Evolutionary conservation across 2,797 vertebrate species (phyloP), one percentile per base, ranked within the genome.

Genomic region (Ambastaia sidthimunki): DNA sequence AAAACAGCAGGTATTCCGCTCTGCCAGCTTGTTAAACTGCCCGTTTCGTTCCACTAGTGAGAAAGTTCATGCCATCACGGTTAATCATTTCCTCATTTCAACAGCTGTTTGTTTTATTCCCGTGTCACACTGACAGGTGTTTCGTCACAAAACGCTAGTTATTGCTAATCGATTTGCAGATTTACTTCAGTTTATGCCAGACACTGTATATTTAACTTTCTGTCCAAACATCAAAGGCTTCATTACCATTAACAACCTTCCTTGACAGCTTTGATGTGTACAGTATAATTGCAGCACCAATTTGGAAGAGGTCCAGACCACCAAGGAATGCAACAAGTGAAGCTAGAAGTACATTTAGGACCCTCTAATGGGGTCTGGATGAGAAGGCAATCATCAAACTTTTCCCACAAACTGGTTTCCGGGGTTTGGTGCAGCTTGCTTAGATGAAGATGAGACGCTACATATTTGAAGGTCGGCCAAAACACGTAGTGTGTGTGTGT

Each of bases 251-350:
- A 86, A 88, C 80, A 79, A 34, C 60, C 71, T 88, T 79, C 10
- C 82, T 86, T 89, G 65, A 86, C 83, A 86, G 83, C 86, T 48
- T 50, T 69, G 71, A 71, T 73, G 80, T 65, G 67, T 88, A 92
- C 92, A 91, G 85, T 75, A 63, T 88, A 88, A 91, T 89, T 91
- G 83, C 72, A 69, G 80, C 62, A 28, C 71, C 66, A 31, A 82
- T 72, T 60, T 84, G 83, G 80, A 84, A 84, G 78, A 83, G 82
- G 79, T 68, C 52, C 86, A 88, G 82, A 83, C 72, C 23, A 69
- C 74, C 69, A 37, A 80, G 31, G 11, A 55, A 71, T 31, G 69
- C 44, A 9, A 69, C 37, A 69, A 59, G 69, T 54, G 62, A 74
- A 50, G 37, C 50, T 47, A 63, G 55, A 77, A 48, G 19, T 63